phyloP scores from a whole-genome alignment of 1,140 invertebrate genomes.

The Lordiphosa collinella region DNA sequence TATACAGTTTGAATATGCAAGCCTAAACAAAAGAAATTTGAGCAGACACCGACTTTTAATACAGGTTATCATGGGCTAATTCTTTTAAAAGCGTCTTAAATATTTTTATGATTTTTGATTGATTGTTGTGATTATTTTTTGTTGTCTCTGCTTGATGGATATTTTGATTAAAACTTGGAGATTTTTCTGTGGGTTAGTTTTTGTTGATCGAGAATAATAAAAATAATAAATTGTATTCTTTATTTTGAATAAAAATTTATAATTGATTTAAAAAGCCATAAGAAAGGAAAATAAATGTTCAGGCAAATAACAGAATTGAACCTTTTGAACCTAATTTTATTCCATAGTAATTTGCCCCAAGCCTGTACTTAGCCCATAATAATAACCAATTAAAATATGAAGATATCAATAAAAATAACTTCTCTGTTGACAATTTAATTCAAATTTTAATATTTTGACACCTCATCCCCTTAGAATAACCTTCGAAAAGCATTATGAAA shows the following conservation, averaged over 20 bases:
- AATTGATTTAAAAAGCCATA: too few species aligned
- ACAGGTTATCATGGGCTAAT: constrained; percentile 17
- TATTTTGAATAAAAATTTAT: too few species aligned
- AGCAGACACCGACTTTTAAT: constrained; percentile 17
- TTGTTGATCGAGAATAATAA: too few species aligned
- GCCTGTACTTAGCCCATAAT: too few species aligned
- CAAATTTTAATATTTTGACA: constrained; percentile 41
- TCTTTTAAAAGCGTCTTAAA: constrained; percentile 36
- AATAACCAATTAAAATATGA: too few species aligned
- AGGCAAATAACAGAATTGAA: too few species aligned
- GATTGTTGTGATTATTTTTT: constrained; percentile 30
- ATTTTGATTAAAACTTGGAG: constrained; percentile 1
- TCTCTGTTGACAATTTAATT: constrained; percentile 25
- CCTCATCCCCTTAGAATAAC: constrained; percentile 27
- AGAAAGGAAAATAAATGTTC: too few species aligned
- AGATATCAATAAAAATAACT: too few species aligned
- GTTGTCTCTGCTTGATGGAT: constrained; percentile 5
- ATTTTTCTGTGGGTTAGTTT: constrained; percentile 8
- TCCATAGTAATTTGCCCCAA: too few species aligned
- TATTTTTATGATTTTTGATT: constrained; percentile 45
- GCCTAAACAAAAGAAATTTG: constrained; percentile 3
- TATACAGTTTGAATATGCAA: neutral
- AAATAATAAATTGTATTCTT: too few species aligned
- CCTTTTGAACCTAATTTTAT: too few species aligned
- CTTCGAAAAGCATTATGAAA: constrained; percentile 31